phyloP scores from a whole-genome alignment of 2,888 invertebrate genomes.

The Meliscaeva auricollis region DNA sequence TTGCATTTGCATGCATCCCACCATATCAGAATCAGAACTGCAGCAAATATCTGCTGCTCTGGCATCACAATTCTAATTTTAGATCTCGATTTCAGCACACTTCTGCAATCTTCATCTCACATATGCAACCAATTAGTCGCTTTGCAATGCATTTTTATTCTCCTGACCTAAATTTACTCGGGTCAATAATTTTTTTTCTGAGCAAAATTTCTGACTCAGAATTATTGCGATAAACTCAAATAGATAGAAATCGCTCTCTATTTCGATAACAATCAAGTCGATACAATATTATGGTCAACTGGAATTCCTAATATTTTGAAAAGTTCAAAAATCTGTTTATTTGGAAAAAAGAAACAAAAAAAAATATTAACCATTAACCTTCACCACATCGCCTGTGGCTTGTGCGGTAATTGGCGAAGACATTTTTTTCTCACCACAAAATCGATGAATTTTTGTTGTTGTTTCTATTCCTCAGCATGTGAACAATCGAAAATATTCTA shows the following conservation, averaged over 20 bases:
- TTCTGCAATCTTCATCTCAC: constrained; percentile 37
- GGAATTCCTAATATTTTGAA: no score
- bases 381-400: constrained; percentile 38
- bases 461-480: constrained; percentile 7
- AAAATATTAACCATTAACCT: constrained; percentile 38
- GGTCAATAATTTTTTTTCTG: constrained; percentile 35
- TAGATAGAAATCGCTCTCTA: no score
- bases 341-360: constrained; percentile 12
- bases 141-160: constrained; percentile 50
- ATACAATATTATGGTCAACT: no score
- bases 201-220: constrained; percentile 6
- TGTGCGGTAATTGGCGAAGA: constrained; percentile 2
- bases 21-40: constrained; percentile 1
- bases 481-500: constrained; percentile 59
- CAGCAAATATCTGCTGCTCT: no score
- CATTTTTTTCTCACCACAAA: constrained; percentile 42
- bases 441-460: constrained; percentile 10
- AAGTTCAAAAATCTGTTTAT: constrained; percentile 42
- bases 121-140: constrained; percentile 62
- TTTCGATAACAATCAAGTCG: no score
- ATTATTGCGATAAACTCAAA: not conserved
- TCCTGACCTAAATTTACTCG: constrained; percentile 60
- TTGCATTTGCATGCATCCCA: constrained; percentile 5
- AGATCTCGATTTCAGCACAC: constrained; percentile 46
- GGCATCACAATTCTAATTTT: constrained; percentile 67